Evolutionary conservation across 53 echinoderm and acorn worm species (phyloP), one percentile per base, ranked within the genome.

Genomic region (Crossaster papposus): DNA sequence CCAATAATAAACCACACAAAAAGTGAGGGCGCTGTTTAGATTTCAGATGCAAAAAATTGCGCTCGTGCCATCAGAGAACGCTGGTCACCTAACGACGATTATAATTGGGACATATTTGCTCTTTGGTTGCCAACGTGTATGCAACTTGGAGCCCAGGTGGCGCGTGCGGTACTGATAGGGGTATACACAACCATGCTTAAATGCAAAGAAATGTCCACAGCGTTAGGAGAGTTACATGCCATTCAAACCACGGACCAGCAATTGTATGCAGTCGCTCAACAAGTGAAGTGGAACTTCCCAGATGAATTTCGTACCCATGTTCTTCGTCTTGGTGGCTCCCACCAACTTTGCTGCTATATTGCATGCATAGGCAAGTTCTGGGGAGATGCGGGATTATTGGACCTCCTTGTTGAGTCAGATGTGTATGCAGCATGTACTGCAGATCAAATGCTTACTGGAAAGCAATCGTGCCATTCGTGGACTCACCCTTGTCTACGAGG

Each of bases 251-350:
- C 79, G 70, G 91, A 91, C 72, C 91, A 91, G 44, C 44, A 44
- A 44, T 44, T 44, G 9, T 44, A 44, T 44, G 44, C 44, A 7
- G 44, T 44, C 44, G 44, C 44, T 44, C 44, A 44, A 44, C 44
- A 44, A 44, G 44, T 44, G 44, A 44, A 44, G 9, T 44, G 44
- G 44, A 44, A 44, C 44, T 44, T 44, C 15, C 91, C 86, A 36
- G n/a, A 78, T 8, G 79, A 79, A 37, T 86, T 91, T 51, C 22
- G 65, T 51, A 86, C 63, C 18, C 86, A 79, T 51, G 34, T 91
- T 17, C 30, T 91, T n/a, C 38, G 91, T 23, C 91, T 86, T 50
- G 91, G 91, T 31, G 91, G 91, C 15, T 91, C 86, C 71, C 91
- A 91, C 53, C 58, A 83, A 26, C 65, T 91, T 28, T 38, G 79